These are phyloP conservation scores for Dromococcyx pavoninus DNA, from an alignment of 2,797 vertebrate genomes.

Conservation along the genomic window DNA sequence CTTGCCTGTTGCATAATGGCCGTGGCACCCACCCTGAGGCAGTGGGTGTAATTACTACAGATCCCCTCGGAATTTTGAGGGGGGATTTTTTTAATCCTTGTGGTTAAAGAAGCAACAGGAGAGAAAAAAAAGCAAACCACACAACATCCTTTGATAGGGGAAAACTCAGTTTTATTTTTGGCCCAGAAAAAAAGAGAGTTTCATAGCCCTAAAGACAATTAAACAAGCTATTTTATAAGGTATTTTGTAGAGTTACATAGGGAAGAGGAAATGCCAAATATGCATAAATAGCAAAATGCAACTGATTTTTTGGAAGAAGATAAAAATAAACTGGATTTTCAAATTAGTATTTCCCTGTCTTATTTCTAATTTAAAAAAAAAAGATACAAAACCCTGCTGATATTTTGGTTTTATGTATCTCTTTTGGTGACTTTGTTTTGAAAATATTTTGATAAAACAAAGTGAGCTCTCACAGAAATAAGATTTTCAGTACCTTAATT, in stretches of 20 bases:
- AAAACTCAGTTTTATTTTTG: neutral
- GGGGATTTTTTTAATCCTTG: neutral
- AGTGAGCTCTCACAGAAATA: neutral
- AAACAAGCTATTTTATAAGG: neutral
- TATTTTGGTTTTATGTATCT: neutral
- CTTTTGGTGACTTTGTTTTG: neutral
- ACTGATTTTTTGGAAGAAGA: neutral
- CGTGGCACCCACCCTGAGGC: too few relatives aligned
- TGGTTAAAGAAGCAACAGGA: neutral
- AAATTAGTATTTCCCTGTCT: neutral
- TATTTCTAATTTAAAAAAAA: neutral
- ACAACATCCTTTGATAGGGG: neutral
- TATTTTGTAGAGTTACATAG: neutral
- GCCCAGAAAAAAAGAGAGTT: neutral
- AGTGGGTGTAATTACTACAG: neutral
- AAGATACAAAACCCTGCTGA: neutral
- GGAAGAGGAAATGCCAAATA: neutral
- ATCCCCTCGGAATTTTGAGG: neutral
- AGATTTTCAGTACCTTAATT: neutral
- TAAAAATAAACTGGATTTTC: neutral
- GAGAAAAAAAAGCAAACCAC: accelerated
- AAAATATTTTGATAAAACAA: neutral
- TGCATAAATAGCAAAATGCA: neutral
- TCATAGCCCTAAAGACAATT: neutral
- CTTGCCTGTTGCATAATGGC: neutral